These are phyloP conservation scores for Pheosia tremula DNA, from an alignment of 2,888 invertebrate species.

Conservation along the genomic window DNA sequence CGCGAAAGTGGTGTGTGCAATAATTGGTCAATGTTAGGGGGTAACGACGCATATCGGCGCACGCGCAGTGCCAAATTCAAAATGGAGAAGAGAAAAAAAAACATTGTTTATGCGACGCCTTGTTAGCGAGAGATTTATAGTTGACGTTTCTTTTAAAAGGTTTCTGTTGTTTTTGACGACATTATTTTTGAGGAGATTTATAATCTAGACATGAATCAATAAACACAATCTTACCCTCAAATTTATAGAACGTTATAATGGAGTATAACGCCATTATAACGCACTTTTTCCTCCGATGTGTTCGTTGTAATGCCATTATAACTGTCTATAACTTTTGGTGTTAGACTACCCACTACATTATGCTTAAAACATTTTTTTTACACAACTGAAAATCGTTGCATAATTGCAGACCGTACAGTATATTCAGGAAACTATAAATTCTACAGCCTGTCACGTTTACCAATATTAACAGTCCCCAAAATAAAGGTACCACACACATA, in stretches of 20 bases:
- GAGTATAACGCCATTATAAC: no score
- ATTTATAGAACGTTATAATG: no score
- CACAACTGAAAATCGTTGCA: no score
- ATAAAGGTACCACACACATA: constrained; percentile 21
- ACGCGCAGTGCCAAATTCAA: constrained; percentile 67
- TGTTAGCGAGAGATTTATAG: constrained; percentile 74
- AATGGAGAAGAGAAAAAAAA: constrained; percentile 53
- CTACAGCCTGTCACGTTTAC: constrained; percentile 21
- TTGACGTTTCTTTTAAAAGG: constrained; percentile 55
- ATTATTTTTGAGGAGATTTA: constrained; percentile 1
- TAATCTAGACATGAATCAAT: background rate
- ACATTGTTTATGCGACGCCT: constrained; percentile 71
- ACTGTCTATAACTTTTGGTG: no score
- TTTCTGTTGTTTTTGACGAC: constrained; percentile 43
- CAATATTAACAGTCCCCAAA: constrained; percentile 29
- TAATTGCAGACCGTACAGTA: background rate
- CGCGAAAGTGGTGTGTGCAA: constrained; percentile 54
- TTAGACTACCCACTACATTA: no score
- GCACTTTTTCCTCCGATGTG: no score
- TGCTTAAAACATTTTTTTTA: no score
- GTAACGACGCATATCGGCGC: constrained; percentile 49
- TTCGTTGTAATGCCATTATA: no score
- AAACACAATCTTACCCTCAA: background rate
- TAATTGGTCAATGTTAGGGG: constrained; percentile 61
- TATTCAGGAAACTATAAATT: background rate